Percentiles rank a stretch among this genome's conserved stretches.
Conservation (phyloP, 2,797 vertebrate genomes). For the Schizopygopsis malacanthus region DNA sequence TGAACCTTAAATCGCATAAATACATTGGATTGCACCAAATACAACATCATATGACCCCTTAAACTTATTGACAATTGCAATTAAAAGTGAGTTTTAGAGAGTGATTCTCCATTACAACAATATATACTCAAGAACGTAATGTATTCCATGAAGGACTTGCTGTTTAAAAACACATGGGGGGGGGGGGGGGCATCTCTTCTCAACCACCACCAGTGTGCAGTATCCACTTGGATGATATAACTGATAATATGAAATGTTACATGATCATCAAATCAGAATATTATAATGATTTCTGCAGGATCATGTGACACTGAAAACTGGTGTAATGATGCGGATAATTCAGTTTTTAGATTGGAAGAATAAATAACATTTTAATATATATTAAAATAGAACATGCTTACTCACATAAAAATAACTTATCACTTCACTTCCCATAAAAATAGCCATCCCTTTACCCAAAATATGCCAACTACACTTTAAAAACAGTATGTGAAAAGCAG, state of each 20-base stretch:
- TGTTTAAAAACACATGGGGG: background rate
- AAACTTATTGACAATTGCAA: background rate
- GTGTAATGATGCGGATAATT: background rate
- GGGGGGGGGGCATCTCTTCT: no score
- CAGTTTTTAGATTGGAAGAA: background rate
- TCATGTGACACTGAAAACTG: background rate
- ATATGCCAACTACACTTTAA: background rate
- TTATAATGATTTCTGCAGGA: background rate
- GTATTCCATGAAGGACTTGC: background rate
- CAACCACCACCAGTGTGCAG: no score
- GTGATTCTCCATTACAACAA: background rate
- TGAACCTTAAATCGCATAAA: no score
- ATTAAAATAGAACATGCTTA: background rate
- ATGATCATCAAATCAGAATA: background rate
- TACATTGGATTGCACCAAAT: no score
- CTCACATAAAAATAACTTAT: background rate
- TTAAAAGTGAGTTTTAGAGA: background rate
- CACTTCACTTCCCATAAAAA: background rate
- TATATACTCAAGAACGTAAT: background rate
- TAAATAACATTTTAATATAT: background rate
- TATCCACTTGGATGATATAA: no score
- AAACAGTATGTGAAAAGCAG: background rate
- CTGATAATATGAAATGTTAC: background rate
- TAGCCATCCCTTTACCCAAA: background rate
- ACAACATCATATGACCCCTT: no score